A percentile compares a stretch with the other conserved stretches of the same genome.
Evolutionary conservation across 53 echinoderm and acorn worm genomes (phyloP).

Genomic region (Temnopleurus reevesii): DNA sequence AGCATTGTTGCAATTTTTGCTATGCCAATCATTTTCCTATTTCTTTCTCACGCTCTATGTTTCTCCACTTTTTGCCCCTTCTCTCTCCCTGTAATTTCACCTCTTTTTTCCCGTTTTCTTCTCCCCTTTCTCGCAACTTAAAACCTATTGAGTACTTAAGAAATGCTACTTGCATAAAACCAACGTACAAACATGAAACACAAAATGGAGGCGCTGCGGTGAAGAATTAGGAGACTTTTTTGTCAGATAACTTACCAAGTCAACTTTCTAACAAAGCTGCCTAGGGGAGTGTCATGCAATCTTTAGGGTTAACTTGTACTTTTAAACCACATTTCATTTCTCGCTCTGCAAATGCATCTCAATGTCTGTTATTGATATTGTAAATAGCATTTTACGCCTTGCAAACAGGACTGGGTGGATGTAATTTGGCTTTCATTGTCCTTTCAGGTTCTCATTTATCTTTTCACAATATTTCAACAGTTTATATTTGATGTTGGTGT

Average conservation of each 20-base stretch:
- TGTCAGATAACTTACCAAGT: neutral
- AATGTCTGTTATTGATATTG: neutral
- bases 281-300: neutral
- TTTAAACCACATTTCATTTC: conserved; percentile 13
- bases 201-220: conserved; percentile 26
- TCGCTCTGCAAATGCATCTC: neutral
- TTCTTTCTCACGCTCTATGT: neutral
- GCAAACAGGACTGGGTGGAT: neutral
- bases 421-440: too few relatives aligned
- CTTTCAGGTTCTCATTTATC: too few relatives aligned
- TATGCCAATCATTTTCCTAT: conserved; percentile 30
- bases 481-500: too few relatives aligned
- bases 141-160: neutral
- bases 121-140: neutral
- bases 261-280: conserved; percentile 8
- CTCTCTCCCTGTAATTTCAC: neutral
- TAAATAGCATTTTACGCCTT: neutral
- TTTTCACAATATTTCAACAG: too few relatives aligned
- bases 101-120: neutral
- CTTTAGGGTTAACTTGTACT: conserved; percentile 44
- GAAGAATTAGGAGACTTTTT: conserved; percentile 25
- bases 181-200: conserved; percentile 5
- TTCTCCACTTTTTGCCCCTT: neutral
- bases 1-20: conserved; percentile 44
- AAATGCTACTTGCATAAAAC: neutral